phyloP scores from a whole-genome alignment of 2,113 vertebrate species.

The Dendrocopos noguchii region DNA sequence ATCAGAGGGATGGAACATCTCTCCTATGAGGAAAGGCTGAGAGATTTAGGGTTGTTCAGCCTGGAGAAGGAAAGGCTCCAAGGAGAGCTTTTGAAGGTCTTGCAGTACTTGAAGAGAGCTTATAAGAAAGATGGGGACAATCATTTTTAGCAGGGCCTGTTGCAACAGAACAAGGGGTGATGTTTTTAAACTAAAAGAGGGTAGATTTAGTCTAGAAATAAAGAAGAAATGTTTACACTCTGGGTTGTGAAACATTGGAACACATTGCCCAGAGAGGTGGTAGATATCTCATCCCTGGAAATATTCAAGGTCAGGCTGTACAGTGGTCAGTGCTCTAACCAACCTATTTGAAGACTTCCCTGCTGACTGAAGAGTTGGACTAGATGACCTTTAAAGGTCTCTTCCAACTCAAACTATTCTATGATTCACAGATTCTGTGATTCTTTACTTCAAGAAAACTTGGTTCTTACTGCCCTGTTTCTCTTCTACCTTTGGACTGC shows the following conservation, averaged over 20 bases:
- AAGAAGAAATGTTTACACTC: neutral
- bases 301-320: neutral
- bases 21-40: too few species aligned
- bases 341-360: neutral
- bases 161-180: neutral
- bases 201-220: neutral
- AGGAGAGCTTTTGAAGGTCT: too few species aligned
- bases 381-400: neutral
- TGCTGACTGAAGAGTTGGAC: neutral
- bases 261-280: neutral
- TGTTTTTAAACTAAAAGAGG: neutral
- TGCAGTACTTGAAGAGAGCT: too few species aligned
- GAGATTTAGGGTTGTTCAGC: too few species aligned
- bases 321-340: fast-evolving
- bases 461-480: neutral
- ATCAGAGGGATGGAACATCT: too few species aligned
- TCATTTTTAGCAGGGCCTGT: neutral
- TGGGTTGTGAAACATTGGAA: neutral
- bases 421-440: neutral
- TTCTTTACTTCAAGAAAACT: neutral
- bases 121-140: too few species aligned
- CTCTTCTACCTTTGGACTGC: neutral
- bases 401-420: neutral
- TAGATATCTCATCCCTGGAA: neutral
- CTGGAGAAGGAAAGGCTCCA: too few species aligned